These are phyloP conservation scores for Leptinotarsa rubiginosa DNA, from an alignment of 2,888 invertebrate species.

Conservation along the genomic window DNA sequence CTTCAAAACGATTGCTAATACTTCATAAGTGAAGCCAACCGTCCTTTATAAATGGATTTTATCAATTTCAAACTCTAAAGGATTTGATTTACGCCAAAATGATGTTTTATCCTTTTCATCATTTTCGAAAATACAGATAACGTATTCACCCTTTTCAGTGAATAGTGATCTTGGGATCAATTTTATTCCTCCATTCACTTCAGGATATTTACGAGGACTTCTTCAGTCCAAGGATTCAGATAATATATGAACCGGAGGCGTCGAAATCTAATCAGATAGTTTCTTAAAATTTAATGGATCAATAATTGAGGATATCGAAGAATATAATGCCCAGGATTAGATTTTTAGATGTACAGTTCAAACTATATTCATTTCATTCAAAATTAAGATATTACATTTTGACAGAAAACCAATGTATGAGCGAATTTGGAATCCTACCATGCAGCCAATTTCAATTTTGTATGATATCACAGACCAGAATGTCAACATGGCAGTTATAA, in stretches of 20 bases:
- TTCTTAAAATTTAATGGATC: no score
- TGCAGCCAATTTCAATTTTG: no score
- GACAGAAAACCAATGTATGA: no score
- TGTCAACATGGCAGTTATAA: no score
- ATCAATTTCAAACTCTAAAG: constrained; percentile 65
- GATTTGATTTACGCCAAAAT: constrained; percentile 61
- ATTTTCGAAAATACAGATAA: constrained; percentile 38
- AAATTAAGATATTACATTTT: no score
- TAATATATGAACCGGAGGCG: not conserved
- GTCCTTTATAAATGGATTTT: constrained; percentile 67
- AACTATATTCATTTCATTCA: no score
- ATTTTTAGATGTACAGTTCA: no score
- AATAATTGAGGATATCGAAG: no score
- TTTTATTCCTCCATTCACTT: not conserved
- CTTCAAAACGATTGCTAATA: constrained; percentile 64
- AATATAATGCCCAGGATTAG: no score
- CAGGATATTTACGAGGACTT: not conserved
- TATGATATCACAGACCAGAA: no score
- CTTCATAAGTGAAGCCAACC: constrained; percentile 67
- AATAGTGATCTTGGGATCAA: not conserved
- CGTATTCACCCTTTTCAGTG: constrained; percentile 15
- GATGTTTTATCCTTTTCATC: constrained; percentile 51
- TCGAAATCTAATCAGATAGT: no score
- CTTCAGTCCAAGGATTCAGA: not conserved
- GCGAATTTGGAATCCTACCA: no score